phyloP scores from a whole-genome alignment of 2,888 invertebrate genomes.

The Hetaerina titia region DNA sequence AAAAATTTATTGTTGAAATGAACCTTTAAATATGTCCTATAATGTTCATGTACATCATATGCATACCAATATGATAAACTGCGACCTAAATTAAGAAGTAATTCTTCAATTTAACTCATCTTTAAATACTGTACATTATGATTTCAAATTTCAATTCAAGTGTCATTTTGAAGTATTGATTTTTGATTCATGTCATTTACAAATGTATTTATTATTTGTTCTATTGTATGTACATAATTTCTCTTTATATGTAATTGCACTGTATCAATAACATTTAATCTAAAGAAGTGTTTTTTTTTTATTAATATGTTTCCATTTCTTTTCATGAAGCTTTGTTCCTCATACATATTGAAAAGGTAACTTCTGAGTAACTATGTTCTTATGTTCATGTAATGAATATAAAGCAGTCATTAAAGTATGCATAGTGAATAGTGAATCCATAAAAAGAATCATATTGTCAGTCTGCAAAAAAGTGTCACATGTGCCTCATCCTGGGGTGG shows the following conservation, averaged over 20 bases:
- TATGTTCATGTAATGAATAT: too few species aligned
- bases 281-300: not conserved
- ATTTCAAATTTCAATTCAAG: not conserved
- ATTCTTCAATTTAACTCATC: not conserved
- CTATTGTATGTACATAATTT: constrained; percentile 24
- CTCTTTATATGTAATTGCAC: constrained; percentile 28
- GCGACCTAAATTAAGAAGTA: not conserved
- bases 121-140: not conserved
- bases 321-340: not conserved
- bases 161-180: not conserved
- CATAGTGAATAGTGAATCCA: too few species aligned
- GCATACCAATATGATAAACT: not conserved
- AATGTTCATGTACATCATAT: not conserved
- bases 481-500: too few species aligned
- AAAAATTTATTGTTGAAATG: not conserved
- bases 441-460: too few species aligned
- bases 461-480: too few species aligned
- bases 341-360: too few species aligned
- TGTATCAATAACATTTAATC: constrained; percentile 42
- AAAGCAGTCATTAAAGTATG: too few species aligned
- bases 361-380: too few species aligned
- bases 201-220: constrained; percentile 46
- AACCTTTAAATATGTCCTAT: not conserved
- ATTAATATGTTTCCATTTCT: not conserved
- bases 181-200: not conserved